Percentiles rank a stretch among this genome's conserved stretches.
Conservation (phyloP, 2,888 invertebrate species). For the Apotomis turbidana region DNA sequence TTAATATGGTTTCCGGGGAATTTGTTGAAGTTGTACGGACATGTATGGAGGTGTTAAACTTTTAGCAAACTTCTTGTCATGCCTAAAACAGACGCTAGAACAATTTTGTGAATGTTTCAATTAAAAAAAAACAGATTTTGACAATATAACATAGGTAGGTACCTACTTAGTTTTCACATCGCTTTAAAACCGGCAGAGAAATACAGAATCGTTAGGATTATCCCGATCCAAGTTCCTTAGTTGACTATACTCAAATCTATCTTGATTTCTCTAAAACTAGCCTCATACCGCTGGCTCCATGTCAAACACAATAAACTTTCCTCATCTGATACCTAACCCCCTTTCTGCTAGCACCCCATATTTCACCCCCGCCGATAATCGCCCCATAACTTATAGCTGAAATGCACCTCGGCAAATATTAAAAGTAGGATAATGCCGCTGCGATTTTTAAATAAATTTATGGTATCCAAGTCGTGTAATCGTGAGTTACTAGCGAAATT, state of each 20-base stretch:
- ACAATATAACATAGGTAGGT: too few species aligned
- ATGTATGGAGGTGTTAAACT: too few species aligned
- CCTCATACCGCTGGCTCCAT: conserved; percentile 46
- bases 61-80: too few species aligned
- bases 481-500: conserved; percentile 28
- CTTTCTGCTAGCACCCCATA: conserved; percentile 54
- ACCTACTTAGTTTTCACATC: too few species aligned
- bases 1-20: conserved; percentile 30
- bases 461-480: conserved; percentile 44
- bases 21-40: neutral
- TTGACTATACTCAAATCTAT: neutral
- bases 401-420: conserved; percentile 66
- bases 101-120: too few species aligned
- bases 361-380: conserved; percentile 66
- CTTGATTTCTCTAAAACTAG: conserved; percentile 6
- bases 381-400: conserved; percentile 64
- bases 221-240: too few species aligned
- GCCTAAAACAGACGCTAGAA: too few species aligned
- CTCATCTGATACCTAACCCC: conserved; percentile 48
- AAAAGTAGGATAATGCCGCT: conserved; percentile 62
- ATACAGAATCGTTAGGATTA: too few species aligned
- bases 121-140: too few species aligned
- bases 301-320: conserved; percentile 54
- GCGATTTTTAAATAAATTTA: conserved; percentile 70
- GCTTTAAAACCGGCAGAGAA: too few species aligned